phyloP scores from a whole-genome alignment of 2,797 vertebrate genomes.

The Scolopax rusticola region DNA sequence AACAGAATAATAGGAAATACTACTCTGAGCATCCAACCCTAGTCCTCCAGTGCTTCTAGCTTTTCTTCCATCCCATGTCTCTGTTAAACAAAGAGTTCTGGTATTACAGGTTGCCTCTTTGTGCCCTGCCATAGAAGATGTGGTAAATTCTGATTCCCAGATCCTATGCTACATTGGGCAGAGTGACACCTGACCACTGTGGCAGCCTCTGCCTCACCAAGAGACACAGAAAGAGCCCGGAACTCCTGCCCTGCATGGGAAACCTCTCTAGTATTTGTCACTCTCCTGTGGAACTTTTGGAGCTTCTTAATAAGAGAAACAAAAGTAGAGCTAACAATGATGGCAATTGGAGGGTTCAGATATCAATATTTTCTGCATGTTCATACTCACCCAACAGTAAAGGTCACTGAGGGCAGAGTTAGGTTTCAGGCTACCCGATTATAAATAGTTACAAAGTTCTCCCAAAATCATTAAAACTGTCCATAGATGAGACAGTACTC shows the following conservation, averaged over 20 bases:
- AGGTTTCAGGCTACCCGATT: background rate
- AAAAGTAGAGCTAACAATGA: background rate
- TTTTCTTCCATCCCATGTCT: background rate
- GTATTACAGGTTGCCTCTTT: background rate
- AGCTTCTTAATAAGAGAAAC: conserved; percentile 15
- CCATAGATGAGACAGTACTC: rapidly evolving
- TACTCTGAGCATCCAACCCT: background rate
- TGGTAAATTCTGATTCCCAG: background rate
- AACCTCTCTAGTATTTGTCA: conserved; percentile 13
- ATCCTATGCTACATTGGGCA: rapidly evolving
- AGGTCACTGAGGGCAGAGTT: background rate
- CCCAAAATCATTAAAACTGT: background rate
- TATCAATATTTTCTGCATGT: background rate
- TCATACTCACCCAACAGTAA: background rate
- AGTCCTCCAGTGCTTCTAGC: background rate
- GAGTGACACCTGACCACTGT: background rate
- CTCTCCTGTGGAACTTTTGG: background rate
- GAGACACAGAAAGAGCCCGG: background rate
- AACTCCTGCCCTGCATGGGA: background rate
- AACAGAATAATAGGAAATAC: background rate
- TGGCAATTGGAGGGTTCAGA: background rate
- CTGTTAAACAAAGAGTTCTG: background rate
- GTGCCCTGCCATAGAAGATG: background rate
- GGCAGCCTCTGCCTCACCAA: background rate
- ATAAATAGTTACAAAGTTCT: background rate